Evolutionary conservation across 2,113 vertebrate species (phyloP).

Genomic region (Morone saxatilis): DNA sequence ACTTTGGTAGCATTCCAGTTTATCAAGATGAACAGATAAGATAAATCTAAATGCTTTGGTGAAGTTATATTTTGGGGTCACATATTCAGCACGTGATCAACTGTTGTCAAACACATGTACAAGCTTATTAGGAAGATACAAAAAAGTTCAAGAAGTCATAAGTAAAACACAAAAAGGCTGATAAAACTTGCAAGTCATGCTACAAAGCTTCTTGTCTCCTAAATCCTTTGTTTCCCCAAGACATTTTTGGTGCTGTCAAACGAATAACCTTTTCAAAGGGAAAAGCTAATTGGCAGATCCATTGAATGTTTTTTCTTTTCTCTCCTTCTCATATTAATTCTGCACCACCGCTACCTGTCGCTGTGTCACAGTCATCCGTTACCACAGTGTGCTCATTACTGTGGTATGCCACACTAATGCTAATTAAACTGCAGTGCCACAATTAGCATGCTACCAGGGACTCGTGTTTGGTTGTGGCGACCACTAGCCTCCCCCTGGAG

Average conservation of each 20-base stretch:
- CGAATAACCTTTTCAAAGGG: constrained; percentile 72
- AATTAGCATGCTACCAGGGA: constrained; percentile 71
- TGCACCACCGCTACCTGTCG: constrained; percentile 62
- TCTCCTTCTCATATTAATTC: constrained; percentile 57
- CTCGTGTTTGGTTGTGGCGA: constrained; percentile 50
- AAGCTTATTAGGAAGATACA: constrained; percentile 12
- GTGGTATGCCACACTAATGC: constrained; percentile 61
- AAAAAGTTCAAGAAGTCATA: constrained; percentile 49
- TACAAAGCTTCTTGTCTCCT: constrained; percentile 41
- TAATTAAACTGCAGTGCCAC: constrained; percentile 72
- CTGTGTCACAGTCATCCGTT: constrained; percentile 70
- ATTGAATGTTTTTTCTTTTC: constrained; percentile 44
- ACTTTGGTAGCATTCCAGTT: neutral
- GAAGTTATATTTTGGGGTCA: neutral
- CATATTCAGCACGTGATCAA: neutral
- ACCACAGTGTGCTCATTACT: constrained; percentile 74
- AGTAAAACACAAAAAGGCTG: constrained; percentile 60
- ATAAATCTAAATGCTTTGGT: neutral
- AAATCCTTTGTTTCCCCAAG: constrained; percentile 66
- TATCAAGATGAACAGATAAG: neutral
- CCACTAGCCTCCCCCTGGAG: constrained; percentile 44
- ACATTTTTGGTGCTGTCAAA: constrained; percentile 64
- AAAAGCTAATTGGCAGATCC: constrained; percentile 75
- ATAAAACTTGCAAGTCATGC: constrained; percentile 66
- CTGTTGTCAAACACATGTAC: constrained; percentile 10